These are phyloP conservation scores for Philotrypesis tridentata DNA, from an alignment of 1,140 invertebrate genomes.

Conservation along the genomic window DNA sequence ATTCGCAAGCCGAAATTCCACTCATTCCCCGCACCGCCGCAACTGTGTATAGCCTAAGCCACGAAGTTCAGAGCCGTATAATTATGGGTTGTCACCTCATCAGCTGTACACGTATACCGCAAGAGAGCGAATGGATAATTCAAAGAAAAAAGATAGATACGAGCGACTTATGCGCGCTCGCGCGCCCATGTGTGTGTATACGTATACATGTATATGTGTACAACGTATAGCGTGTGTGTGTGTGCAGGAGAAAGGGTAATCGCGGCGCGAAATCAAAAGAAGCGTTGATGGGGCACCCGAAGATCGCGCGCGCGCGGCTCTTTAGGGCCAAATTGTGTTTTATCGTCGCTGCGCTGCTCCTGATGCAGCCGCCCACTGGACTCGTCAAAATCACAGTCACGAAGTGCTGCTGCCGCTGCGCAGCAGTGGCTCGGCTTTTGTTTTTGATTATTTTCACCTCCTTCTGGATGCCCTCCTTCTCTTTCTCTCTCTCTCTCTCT, in stretches of 20 bases:
- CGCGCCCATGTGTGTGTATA: too few species aligned
- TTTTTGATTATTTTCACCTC: too few species aligned
- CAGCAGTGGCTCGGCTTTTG: not conserved
- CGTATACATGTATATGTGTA: not conserved
- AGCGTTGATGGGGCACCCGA: constrained; percentile 28
- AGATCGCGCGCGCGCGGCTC: constrained; percentile 20
- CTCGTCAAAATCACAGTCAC: constrained; percentile 48
- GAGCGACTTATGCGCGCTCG: constrained; percentile 20
- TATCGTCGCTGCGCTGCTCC: constrained; percentile 39
- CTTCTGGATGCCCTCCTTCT: too few species aligned
- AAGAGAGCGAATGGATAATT: not conserved
- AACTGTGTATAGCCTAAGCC: constrained; percentile 65
- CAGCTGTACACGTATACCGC: constrained; percentile 57
- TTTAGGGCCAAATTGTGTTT: constrained; percentile 48
- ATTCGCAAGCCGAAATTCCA: not conserved
- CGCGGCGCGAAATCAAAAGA: constrained; percentile 42
- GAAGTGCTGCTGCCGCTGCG: not conserved
- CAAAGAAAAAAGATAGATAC: not conserved
- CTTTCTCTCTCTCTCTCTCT: not conserved
- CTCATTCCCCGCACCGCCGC: not conserved
- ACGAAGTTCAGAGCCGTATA: constrained; percentile 72
- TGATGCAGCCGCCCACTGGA: constrained; percentile 32
- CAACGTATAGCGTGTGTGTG: not conserved
- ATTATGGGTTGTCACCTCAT: constrained; percentile 76
- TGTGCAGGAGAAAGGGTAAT: constrained; percentile 6